Evolutionary conservation across 2,113 vertebrate genomes (phyloP).

Genomic region (Xyliphius kryptos): DNA sequence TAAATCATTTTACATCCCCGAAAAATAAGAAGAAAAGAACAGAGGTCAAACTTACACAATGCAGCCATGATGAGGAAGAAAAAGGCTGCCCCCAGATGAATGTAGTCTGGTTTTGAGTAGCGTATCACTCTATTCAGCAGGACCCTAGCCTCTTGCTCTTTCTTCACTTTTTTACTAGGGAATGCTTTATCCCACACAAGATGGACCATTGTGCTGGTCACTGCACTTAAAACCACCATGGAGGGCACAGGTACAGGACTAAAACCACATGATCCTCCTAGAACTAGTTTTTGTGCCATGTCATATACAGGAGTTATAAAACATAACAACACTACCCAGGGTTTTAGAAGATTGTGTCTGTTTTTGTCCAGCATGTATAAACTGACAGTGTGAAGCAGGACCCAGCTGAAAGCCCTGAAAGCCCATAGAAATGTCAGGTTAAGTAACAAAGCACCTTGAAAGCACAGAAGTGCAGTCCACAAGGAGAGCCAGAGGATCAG

Average conservation of each 20-base stretch:
- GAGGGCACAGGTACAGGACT: constrained; percentile 35
- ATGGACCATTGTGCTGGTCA: constrained; percentile 45
- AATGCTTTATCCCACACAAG: constrained; percentile 56
- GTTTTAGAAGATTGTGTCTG: constrained; percentile 11
- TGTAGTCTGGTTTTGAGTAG: constrained; percentile 53
- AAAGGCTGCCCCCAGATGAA: constrained; percentile 56
- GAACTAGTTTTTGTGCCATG: constrained; percentile 28
- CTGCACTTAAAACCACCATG: constrained; percentile 22
- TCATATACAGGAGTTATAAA: constrained; percentile 52
- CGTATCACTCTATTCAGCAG: constrained; percentile 56
- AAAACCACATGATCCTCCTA: background rate
- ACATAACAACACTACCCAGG: constrained; percentile 46
- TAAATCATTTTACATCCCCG: no score
- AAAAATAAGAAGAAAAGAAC: no score
- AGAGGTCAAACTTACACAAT: constrained; percentile 59
- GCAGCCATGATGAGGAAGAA: constrained; percentile 61
- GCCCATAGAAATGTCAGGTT: constrained; percentile 51
- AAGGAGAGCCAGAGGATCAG: constrained; percentile 28
- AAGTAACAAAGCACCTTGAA: constrained; percentile 13
- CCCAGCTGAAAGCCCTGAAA: constrained; percentile 46
- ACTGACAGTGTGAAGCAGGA: constrained; percentile 39
- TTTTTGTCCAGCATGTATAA: constrained; percentile 9
- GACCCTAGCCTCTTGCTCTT: constrained; percentile 12
- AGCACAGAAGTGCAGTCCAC: constrained; percentile 37
- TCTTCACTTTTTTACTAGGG: background rate